phyloP scores from a whole-genome alignment of 2,888 invertebrate genomes.

The Drosophila atroscutellata region DNA sequence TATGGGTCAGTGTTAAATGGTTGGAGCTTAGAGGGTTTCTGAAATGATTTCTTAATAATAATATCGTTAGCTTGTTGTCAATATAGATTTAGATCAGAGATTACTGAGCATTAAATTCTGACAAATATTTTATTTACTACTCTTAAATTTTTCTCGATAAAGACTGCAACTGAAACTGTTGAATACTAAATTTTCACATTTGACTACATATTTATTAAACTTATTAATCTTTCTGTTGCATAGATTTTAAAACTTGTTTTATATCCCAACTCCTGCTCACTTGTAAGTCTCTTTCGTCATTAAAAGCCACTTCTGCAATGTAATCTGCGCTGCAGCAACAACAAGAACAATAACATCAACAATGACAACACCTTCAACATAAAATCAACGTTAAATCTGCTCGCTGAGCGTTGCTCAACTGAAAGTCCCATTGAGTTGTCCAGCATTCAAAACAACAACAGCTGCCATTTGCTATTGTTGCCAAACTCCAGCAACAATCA shows the following conservation, averaged over 20 bases:
- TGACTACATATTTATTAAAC: background rate
- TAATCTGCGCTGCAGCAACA: constrained; percentile 29
- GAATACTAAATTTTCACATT: background rate
- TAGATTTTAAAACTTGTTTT: background rate
- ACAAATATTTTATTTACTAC: too few species aligned
- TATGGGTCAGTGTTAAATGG: constrained; percentile 22
- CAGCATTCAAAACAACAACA: constrained; percentile 37
- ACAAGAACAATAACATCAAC: constrained; percentile 38
- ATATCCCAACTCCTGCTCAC: background rate
- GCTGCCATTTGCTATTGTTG: constrained; percentile 53
- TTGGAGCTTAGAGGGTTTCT: background rate
- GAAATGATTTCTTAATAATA: background rate
- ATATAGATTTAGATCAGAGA: background rate
- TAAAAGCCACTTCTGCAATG: constrained; percentile 15
- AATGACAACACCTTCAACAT: constrained; percentile 48
- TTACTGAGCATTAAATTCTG: background rate
- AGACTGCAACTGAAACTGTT: background rate
- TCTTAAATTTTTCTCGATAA: background rate
- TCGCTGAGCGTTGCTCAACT: constrained; percentile 39
- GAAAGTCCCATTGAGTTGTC: constrained; percentile 26
- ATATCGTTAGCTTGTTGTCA: background rate
- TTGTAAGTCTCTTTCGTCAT: constrained; percentile 1
- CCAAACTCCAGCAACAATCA: constrained; percentile 41
- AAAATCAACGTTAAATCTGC: constrained; percentile 46
- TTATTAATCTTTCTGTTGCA: background rate